These are phyloP conservation scores for Spea multiplicata DNA, from an alignment of 2,113 vertebrate species.

Conservation along the genomic window DNA sequence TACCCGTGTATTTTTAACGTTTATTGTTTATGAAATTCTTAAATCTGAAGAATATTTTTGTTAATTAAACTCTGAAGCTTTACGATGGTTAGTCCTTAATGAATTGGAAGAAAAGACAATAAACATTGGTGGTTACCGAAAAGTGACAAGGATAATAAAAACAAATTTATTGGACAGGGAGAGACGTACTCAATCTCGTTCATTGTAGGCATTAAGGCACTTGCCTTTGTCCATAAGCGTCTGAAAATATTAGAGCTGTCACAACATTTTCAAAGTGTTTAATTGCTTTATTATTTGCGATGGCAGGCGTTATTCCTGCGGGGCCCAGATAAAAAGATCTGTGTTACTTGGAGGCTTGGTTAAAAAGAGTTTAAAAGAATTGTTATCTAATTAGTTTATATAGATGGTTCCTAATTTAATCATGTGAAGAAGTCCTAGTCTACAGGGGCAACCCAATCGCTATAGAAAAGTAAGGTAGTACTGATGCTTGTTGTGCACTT, in stretches of 20 bases:
- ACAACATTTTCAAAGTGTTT: conserved; percentile 8
- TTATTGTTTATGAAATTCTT: no score
- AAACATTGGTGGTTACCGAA: neutral
- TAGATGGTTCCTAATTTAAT: conserved; percentile 10
- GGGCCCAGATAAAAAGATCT: neutral
- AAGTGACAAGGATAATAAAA: neutral
- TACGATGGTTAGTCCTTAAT: no score
- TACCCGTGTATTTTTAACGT: no score
- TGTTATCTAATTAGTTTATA: conserved; percentile 16
- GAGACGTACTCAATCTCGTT: neutral
- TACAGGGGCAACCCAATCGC: neutral
- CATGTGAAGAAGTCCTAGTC: conserved; percentile 9
- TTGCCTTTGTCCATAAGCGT: neutral
- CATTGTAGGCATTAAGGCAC: neutral
- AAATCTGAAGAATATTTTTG: no score
- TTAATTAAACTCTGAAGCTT: no score
- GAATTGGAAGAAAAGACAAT: neutral
- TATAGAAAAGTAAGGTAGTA: neutral
- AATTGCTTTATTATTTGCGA: conserved; percentile 10
- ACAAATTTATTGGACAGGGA: neutral
- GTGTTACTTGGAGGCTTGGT: neutral
- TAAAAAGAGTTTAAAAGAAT: conserved; percentile 17
- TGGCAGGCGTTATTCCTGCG: conserved; percentile 9
- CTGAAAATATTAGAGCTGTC: conserved; percentile 13
- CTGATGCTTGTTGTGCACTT: no score